Evolutionary conservation across 2,797 vertebrate species (phyloP).

Genomic region (Mormyrus proboscirostris): DNA sequence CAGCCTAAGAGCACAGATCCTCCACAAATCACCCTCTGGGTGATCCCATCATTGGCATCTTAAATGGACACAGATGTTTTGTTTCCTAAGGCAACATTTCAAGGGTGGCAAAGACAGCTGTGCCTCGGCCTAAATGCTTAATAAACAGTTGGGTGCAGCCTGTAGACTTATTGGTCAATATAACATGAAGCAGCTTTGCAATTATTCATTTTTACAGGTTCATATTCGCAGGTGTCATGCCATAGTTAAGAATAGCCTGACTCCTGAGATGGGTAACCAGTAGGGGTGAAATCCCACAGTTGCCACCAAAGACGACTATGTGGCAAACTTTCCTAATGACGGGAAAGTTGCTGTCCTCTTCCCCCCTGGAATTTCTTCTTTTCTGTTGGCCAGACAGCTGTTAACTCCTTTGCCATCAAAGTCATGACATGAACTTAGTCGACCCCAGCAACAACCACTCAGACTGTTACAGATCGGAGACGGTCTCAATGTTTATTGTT

Average conservation of each 20-base stretch:
- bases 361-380: background rate
- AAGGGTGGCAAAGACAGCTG: conserved; percentile 6
- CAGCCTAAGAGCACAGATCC: background rate
- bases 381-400: background rate
- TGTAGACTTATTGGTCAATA: background rate
- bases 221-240: background rate
- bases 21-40: background rate
- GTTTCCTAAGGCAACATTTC: background rate
- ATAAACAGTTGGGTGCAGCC: background rate
- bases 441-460: background rate
- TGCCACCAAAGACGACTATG: background rate
- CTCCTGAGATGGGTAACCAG: background rate
- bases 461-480: background rate
- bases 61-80: conserved; percentile 13
- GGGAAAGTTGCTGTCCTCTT: background rate
- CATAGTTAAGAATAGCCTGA: background rate
- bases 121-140: background rate
- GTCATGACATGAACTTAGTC: background rate
- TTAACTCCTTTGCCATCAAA: background rate
- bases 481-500: background rate
- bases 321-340: background rate
- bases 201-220: background rate
- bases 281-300: background rate
- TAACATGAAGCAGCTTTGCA: background rate
- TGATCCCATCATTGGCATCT: background rate